Conservation (phyloP, 92 coral and sea anemone species). For the Phymanthus crucifer region DNA sequence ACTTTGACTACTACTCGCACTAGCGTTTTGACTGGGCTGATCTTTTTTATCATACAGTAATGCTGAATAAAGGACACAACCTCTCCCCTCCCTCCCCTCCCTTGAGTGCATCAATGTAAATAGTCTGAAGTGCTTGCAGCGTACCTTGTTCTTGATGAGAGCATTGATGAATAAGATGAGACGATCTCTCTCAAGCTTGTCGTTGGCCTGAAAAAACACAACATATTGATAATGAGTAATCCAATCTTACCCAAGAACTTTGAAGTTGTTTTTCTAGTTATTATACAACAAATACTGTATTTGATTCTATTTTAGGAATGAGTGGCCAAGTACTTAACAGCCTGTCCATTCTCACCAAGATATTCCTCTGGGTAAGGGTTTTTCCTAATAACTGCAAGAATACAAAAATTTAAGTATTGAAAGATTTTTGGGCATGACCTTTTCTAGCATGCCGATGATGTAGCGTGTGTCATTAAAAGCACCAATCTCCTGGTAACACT, state of each 20-base stretch:
- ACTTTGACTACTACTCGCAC: too few species aligned
- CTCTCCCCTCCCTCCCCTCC: too few species aligned
- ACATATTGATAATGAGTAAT: background rate
- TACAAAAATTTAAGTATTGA: background rate
- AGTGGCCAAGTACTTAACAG: too few species aligned
- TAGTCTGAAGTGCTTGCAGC: background rate
- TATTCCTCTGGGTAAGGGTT: too few species aligned
- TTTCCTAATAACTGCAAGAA: background rate
- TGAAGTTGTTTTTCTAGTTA: too few species aligned
- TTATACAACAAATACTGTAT: too few species aligned
- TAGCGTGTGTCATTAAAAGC: slow-evolving; percentile 96
- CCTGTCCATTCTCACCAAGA: too few species aligned
- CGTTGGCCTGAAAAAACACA: slow-evolving; percentile 70
- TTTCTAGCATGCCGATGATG: slow-evolving; percentile 97
- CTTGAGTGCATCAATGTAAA: too few species aligned
- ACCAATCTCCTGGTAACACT: slow-evolving; percentile 92
- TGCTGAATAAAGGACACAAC: too few species aligned
- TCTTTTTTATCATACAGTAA: too few species aligned
- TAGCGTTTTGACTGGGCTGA: too few species aligned
- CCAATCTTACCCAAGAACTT: background rate
- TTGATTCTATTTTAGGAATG: too few species aligned
- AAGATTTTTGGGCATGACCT: slow-evolving; percentile 35
- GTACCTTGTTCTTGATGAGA: slow-evolving; percentile 89
- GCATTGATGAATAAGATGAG: slow-evolving; percentile 83
- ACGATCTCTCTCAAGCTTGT: slow-evolving; percentile 94